Evolutionary conservation across 2,888 invertebrate genomes (phyloP).

Genomic region (Conops quadrifasciatus): DNA sequence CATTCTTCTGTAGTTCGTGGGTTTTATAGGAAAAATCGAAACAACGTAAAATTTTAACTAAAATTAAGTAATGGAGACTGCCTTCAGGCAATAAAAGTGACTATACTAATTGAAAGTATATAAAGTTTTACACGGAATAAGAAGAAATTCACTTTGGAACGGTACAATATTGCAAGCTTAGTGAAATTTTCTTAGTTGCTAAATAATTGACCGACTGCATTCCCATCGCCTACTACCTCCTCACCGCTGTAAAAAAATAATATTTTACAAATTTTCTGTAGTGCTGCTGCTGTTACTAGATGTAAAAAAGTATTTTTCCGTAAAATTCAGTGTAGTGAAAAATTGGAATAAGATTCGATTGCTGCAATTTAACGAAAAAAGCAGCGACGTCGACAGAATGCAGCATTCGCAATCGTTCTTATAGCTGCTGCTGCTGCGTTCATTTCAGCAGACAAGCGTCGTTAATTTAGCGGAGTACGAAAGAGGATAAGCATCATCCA

Average conservation of each 20-base stretch:
- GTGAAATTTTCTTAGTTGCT: slow-evolving; percentile 17
- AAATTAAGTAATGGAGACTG: slow-evolving; percentile 18
- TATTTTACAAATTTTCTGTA: neutral
- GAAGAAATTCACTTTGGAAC: neutral
- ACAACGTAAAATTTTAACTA: slow-evolving; percentile 17
- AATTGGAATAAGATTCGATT: neutral
- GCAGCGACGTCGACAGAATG: too few species aligned
- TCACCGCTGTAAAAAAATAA: neutral
- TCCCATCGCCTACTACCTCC: slow-evolving; percentile 17
- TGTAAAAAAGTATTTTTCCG: neutral
- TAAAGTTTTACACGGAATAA: neutral
- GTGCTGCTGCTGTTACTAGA: neutral
- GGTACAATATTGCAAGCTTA: slow-evolving; percentile 3
- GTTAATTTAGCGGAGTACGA: too few species aligned
- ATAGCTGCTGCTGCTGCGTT: neutral
- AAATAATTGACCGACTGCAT: slow-evolving; percentile 18
- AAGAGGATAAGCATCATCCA: too few species aligned
- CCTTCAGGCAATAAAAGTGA: slow-evolving; percentile 14
- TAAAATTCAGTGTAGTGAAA: neutral
- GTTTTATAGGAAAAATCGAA: slow-evolving; percentile 32
- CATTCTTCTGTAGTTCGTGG: slow-evolving; percentile 29
- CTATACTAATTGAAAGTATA: neutral
- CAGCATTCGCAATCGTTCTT: neutral
- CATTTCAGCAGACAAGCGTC: neutral
- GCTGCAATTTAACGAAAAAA: neutral